phyloP scores from a whole-genome alignment of 2,888 invertebrate species.

The Balanococcus diminutus region DNA sequence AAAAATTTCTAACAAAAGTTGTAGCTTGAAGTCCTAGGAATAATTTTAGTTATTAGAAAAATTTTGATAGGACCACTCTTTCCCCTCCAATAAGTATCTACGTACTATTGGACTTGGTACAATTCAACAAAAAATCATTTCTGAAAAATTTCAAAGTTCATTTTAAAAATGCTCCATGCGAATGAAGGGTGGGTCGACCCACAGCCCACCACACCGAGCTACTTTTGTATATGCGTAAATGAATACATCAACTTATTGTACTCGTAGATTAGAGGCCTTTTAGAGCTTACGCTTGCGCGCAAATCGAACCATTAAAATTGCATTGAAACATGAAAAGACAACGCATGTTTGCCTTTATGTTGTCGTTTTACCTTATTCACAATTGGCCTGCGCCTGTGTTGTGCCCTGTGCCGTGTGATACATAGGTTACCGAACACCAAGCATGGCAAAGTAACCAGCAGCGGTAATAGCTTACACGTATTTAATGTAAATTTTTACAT shows the following conservation, averaged over 20 bases:
- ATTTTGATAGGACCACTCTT: too few species aligned
- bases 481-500: conserved; percentile 55
- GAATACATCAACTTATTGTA: neutral
- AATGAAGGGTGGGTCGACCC: too few species aligned
- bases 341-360: conserved; percentile 39
- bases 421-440: conserved; percentile 34
- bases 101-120: too few species aligned
- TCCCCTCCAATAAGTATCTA: too few species aligned
- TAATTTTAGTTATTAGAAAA: too few species aligned
- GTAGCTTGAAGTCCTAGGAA: too few species aligned
- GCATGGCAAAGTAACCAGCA: conserved; percentile 19
- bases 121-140: too few species aligned
- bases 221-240: neutral
- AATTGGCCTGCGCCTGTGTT: neutral
- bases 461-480: conserved; percentile 44
- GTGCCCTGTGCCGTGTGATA: too few species aligned
- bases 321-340: conserved; percentile 40
- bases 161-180: too few species aligned
- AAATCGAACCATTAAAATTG: conserved; percentile 43
- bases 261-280: neutral
- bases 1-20: too few species aligned
- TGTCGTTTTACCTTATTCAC: conserved; percentile 25
- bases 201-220: neutral
- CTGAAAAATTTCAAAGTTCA: too few species aligned
- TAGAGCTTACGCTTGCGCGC: neutral